Evolutionary conservation across 2,797 vertebrate genomes (phyloP).

Genomic region (Schizopygopsis malacanthus): DNA sequence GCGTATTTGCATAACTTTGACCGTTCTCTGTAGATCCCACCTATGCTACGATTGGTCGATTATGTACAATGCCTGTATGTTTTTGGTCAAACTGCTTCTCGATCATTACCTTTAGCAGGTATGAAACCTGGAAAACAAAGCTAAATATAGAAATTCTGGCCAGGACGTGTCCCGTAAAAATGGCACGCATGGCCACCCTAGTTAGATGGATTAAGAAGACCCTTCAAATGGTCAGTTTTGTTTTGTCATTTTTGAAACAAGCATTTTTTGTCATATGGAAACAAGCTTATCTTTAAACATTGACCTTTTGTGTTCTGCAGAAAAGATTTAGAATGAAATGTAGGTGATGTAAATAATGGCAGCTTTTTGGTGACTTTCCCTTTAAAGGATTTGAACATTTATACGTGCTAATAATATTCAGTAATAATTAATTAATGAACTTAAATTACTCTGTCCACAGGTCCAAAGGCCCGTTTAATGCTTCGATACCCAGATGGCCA

Average conservation of each 20-base stretch:
- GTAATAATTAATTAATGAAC: not conserved
- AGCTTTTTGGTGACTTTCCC: not conserved
- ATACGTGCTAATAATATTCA: not conserved
- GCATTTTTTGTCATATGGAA: not conserved
- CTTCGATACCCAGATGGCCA: conserved; percentile 97
- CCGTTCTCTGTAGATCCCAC: too few species aligned
- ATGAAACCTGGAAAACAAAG: too few species aligned
- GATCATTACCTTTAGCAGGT: too few species aligned
- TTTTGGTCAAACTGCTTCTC: too few species aligned
- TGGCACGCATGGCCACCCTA: too few species aligned
- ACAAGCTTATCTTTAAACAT: not conserved
- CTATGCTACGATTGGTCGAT: too few species aligned
- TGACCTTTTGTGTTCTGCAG: not conserved
- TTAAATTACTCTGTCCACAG: conserved; percentile 69
- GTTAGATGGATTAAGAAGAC: not conserved
- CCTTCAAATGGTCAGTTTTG: not conserved
- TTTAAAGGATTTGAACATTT: not conserved
- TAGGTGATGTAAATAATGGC: not conserved
- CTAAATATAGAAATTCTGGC: too few species aligned
- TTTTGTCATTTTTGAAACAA: not conserved
- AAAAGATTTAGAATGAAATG: not conserved
- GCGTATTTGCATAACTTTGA: too few species aligned
- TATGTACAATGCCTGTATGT: too few species aligned
- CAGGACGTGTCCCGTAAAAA: too few species aligned
- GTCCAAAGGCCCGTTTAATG: conserved; percentile 98